Evolutionary conservation across 2,888 invertebrate species (phyloP).

Genomic region (Drosophila conformis): DNA sequence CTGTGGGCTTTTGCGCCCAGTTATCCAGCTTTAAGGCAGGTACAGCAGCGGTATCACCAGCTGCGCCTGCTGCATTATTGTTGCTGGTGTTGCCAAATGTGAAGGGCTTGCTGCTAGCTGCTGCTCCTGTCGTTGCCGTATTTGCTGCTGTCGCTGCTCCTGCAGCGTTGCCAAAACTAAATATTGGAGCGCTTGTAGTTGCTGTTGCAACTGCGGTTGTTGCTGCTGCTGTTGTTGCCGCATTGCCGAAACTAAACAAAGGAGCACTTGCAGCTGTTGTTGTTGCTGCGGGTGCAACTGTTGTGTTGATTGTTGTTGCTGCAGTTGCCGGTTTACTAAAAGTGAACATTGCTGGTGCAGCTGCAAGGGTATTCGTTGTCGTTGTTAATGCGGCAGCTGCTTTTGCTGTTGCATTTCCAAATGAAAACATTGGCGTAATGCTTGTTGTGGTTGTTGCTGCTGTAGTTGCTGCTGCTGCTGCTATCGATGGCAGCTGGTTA

Average conservation of each 20-base stretch:
- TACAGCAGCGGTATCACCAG: neutral
- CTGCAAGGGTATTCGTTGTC: neutral
- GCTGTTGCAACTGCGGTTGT: slow-evolving; percentile 1
- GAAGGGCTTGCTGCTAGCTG: slow-evolving; percentile 9
- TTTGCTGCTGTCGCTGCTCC: slow-evolving; percentile 9
- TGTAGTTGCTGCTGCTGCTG: slow-evolving; percentile 17
- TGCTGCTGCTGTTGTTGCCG: neutral
- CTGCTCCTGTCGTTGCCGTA: neutral
- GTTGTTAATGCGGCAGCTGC: slow-evolving; percentile 3
- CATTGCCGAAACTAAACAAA: neutral
- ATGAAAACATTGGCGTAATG: slow-evolving; percentile 13
- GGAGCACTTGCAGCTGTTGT: neutral
- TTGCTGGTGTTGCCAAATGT: slow-evolving; percentile 9
- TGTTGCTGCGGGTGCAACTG: neutral
- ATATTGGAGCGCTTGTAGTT: neutral
- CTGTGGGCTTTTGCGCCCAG: slow-evolving; percentile 13
- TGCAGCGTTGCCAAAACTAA: slow-evolving; percentile 4
- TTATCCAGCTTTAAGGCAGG: slow-evolving; percentile 10
- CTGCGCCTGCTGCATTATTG: neutral
- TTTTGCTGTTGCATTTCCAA: slow-evolving; percentile 21
- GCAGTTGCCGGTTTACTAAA: slow-evolving; percentile 24
- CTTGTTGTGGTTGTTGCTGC: slow-evolving; percentile 6
- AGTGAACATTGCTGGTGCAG: slow-evolving; percentile 27
- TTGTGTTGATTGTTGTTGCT: neutral
- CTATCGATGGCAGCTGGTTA: slow-evolving; percentile 3